Conservation (phyloP, 2,113 vertebrate genomes). For the Sphyrna mokarran region DNA sequence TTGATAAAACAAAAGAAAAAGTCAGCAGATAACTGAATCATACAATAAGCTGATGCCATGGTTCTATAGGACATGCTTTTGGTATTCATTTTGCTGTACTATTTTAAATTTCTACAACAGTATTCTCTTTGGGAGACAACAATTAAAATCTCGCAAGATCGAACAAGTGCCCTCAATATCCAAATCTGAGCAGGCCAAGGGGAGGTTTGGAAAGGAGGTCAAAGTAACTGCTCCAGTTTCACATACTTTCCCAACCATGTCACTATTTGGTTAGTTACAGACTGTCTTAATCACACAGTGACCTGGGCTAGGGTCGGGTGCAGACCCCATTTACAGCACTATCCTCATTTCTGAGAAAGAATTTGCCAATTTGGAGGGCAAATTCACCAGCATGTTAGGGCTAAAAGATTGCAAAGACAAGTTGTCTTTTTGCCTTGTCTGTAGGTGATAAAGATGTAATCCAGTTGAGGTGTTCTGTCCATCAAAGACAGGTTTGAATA, state of each 20-base stretch:
- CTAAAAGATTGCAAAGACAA: not conserved
- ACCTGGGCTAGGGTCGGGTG: not conserved
- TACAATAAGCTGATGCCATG: not conserved
- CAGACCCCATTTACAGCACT: not conserved
- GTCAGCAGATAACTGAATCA: not conserved
- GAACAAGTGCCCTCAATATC: not conserved
- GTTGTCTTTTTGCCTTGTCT: not conserved
- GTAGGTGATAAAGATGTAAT: not conserved
- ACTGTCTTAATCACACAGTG: not conserved
- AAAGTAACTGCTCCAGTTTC: not conserved
- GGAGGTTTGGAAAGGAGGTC: not conserved
- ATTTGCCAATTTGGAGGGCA: not conserved
- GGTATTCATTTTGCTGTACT: not conserved
- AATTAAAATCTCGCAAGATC: too few species aligned
- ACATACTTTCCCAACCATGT: not conserved
- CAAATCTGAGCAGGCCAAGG: too few species aligned
- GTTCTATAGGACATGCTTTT: not conserved
- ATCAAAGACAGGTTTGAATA: too few species aligned
- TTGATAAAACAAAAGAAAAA: not conserved
- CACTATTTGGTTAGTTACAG: not conserved
- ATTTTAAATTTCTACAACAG: too few species aligned
- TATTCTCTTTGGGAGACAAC: not conserved
- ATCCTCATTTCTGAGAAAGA: not conserved
- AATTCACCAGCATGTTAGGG: not conserved
- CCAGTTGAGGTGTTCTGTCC: not conserved